Evolutionary conservation across 2,113 vertebrate genomes (phyloP).

Genomic region (Podarcis raffonei): DNA sequence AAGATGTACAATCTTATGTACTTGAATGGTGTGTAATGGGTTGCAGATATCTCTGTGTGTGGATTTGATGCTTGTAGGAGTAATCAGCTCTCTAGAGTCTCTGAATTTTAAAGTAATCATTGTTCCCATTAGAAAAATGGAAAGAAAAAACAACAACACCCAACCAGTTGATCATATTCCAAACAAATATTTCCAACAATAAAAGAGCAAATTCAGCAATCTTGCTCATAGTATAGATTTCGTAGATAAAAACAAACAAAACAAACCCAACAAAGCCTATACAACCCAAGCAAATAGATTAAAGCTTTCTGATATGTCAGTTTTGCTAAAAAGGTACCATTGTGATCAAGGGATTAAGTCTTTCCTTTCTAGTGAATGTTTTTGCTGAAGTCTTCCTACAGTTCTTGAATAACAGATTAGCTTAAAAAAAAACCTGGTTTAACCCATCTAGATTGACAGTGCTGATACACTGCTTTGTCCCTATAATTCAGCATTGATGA

Average conservation of each 20-base stretch:
- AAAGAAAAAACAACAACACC: neutral
- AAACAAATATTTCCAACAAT: neutral
- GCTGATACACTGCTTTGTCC: slow-evolving; percentile 3
- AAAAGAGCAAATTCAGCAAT: neutral
- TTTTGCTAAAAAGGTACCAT: neutral
- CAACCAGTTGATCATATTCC: slow-evolving; percentile 14
- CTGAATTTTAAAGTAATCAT: neutral
- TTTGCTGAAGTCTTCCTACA: slow-evolving; percentile 21
- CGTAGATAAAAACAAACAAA: neutral
- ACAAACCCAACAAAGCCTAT: neutral
- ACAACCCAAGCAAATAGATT: neutral
- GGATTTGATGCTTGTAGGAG: no score
- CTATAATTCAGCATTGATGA: slow-evolving; percentile 28
- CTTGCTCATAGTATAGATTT: neutral
- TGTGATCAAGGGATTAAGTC: slow-evolving; percentile 23
- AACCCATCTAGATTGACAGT: slow-evolving; percentile 11
- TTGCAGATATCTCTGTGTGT: no score
- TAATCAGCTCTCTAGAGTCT: no score
- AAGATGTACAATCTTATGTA: neutral
- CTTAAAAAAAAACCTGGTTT: neutral
- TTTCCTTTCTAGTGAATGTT: slow-evolving; percentile 2
- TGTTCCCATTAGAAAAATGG: neutral
- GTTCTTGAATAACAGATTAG: slow-evolving; percentile 29
- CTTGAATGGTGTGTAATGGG: neutral
- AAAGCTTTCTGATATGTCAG: slow-evolving; percentile 22